Evolutionary conservation across 2,888 invertebrate genomes (phyloP), one percentile per base, ranked within the genome.

Genomic region (Folsomia candida): DNA sequence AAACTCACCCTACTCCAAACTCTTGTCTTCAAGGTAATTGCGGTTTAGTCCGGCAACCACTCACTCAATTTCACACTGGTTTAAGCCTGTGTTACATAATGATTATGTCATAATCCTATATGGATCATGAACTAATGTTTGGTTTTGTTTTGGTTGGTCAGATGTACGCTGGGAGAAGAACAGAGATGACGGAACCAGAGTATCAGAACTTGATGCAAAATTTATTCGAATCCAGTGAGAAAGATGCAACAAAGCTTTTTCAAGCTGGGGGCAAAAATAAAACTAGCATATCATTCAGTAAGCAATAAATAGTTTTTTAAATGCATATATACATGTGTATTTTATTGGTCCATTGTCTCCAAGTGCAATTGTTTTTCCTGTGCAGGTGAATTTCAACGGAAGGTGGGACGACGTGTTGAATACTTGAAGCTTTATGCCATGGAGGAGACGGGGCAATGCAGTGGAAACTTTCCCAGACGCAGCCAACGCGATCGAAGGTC

Each of bases 361-460:
- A n/a, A n/a, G n/a, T n/a, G n/a, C n/a, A n/a, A n/a, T 47, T 47
- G 47, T 47, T 47, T 47, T 9, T 11, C 47, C 18, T 11, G 14
- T 54, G 18, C 28, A 65, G 65, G 26, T 6, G 54, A 65, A 11
- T 65, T 65, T 65, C 57, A 25, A n/a, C 24, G 18, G 3, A 65
- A 65, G 27, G 20, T 54, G 3, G 51, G 2, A 9, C 51, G 54
- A 18, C 25, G 65, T 14, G 65, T 65, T 9, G 65, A 65, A 20
- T 65, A 26, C 28, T 27, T 65, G 26, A 65, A 65, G 20, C 54
- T 65, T 14, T 65, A 54, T 25, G 65, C 65, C 2, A 65, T 65
- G 65, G 57, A 65, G 22, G 65, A 24, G 18, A 65, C 51, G 20
- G 65, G 65, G 11, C 65, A 65, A 25, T 20, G 27, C 3, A 22